Conservation (phyloP, 2,113 vertebrate species). For the Myrmecophaga tridactyla region DNA sequence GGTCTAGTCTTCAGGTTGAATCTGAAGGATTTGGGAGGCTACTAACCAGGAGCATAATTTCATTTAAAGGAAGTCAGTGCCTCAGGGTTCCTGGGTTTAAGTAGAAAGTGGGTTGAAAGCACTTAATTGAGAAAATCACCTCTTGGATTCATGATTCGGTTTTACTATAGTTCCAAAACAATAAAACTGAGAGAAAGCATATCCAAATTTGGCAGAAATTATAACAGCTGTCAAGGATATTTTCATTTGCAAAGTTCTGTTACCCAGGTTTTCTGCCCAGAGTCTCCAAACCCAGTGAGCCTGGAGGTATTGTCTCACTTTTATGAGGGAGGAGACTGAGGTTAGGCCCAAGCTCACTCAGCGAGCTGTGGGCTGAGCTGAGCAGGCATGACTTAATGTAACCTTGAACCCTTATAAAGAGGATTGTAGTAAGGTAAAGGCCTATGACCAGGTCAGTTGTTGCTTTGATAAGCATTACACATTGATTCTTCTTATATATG, state of each 20-base stretch:
- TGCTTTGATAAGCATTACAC: neutral
- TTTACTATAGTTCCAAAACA: neutral
- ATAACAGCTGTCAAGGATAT: neutral
- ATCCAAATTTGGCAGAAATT: neutral
- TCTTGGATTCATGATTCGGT: neutral
- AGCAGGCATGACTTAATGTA: neutral
- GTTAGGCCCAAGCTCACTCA: neutral
- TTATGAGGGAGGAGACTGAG: neutral
- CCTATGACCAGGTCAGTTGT: neutral
- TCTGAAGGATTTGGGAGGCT: neutral
- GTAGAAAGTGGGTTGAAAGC: neutral
- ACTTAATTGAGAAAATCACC: neutral
- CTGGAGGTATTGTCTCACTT: neutral
- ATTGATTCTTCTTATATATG: slow-evolving; percentile 12
- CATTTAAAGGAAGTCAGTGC: neutral
- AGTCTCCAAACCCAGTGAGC: neutral
- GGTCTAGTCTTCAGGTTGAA: neutral
- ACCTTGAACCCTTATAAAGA: neutral
- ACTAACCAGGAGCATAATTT: slow-evolving; percentile 9
- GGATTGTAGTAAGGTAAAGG: neutral
- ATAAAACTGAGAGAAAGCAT: neutral
- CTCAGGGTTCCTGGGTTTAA: neutral
- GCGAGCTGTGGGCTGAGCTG: neutral
- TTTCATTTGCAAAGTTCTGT: neutral
- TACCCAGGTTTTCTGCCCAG: neutral